These are phyloP conservation scores for Propithecus coquereli DNA, from an alignment of 2,113 vertebrate species.

Conservation along the genomic window DNA sequence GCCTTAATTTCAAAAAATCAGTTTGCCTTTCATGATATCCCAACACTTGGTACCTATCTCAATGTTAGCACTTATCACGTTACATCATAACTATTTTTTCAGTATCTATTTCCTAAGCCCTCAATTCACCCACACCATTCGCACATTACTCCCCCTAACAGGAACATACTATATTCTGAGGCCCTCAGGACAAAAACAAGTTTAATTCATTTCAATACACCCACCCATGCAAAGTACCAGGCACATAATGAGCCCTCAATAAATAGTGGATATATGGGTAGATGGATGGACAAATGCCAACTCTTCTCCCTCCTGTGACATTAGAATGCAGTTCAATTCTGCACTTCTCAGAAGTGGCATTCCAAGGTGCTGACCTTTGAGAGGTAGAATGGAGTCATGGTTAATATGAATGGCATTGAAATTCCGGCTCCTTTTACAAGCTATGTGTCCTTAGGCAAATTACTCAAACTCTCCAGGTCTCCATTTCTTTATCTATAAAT, in stretches of 20 bases:
- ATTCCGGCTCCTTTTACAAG: not conserved
- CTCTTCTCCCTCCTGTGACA: not conserved
- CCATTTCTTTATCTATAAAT: not conserved
- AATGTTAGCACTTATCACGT: not conserved
- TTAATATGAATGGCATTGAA: not conserved
- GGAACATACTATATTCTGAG: not conserved
- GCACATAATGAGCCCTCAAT: not conserved
- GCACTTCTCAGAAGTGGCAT: not conserved
- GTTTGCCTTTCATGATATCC: conserved; percentile 23
- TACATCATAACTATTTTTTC: not conserved
- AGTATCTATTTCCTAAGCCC: not conserved
- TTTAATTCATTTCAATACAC: not conserved
- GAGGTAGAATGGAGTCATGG: not conserved
- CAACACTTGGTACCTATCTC: conserved; percentile 2
- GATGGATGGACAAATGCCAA: not conserved
- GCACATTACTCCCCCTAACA: not conserved
- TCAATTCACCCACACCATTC: not conserved
- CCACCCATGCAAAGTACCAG: not conserved
- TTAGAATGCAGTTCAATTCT: not conserved
- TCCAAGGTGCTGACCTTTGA: not conserved
- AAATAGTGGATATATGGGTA: not conserved
- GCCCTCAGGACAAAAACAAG: not conserved
- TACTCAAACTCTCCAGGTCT: not conserved
- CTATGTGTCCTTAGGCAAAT: not conserved
- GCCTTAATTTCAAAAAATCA: conserved; percentile 59